Percentiles rank a stretch among this genome's conserved stretches.
Conservation (phyloP, 2,797 vertebrate genomes). For the Chaetodon trifasciatus region DNA sequence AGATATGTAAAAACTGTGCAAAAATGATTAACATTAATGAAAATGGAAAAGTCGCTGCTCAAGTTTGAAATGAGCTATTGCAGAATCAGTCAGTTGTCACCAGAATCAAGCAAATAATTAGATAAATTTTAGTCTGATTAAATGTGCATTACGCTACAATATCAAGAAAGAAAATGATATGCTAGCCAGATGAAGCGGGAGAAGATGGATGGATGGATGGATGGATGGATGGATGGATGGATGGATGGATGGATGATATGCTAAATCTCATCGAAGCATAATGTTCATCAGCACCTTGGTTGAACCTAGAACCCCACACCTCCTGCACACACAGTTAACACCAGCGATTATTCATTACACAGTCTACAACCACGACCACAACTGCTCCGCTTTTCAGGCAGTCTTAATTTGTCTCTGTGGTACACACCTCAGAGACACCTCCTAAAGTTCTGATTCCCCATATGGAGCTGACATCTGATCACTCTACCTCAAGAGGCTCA, state of each 20-base stretch:
- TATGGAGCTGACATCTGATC: constrained; percentile 21
- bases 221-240: too few relatives aligned
- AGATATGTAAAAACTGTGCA: background rate
- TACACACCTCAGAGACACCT: too few relatives aligned
- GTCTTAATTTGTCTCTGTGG: background rate
- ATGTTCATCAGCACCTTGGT: background rate
- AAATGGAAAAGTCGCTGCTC: background rate
- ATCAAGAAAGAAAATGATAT: background rate
- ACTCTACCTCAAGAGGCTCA: background rate
- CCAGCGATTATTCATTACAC: background rate
- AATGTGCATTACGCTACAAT: background rate
- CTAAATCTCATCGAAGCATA: background rate
- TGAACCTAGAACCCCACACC: background rate
- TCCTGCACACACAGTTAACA: background rate
- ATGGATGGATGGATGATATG: too few relatives aligned
- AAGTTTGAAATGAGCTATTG: constrained; percentile 11
- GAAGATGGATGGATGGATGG: too few relatives aligned
- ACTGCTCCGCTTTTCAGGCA: background rate
- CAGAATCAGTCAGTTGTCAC: background rate
- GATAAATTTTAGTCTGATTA: background rate
- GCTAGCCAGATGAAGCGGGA: too few relatives aligned
- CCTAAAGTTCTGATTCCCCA: background rate
- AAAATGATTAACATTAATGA: background rate
- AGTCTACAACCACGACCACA: background rate
- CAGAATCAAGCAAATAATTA: background rate